phyloP scores from a whole-genome alignment of 2,113 vertebrate species.

The Tachycineta bicolor region DNA sequence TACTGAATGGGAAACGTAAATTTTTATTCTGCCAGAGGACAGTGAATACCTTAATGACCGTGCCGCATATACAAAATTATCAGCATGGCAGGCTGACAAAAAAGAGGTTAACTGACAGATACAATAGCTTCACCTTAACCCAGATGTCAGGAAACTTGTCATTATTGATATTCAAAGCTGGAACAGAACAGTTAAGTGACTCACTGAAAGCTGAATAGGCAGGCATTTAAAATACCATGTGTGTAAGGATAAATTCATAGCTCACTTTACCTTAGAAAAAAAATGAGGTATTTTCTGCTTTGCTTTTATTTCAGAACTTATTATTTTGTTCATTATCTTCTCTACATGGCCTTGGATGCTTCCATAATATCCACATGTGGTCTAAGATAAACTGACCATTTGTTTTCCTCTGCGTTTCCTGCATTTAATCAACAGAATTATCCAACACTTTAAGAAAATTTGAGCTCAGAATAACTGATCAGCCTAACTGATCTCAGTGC shows the following conservation, averaged over 20 bases:
- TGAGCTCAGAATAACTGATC: background rate
- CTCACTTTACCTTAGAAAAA: background rate
- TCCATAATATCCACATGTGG: background rate
- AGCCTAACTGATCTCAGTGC: background rate
- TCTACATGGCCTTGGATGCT: background rate
- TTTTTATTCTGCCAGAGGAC: conserved; percentile 8
- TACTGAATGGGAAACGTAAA: background rate
- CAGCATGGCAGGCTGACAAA: conserved; percentile 30
- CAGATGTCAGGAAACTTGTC: conserved; percentile 47
- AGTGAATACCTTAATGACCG: background rate
- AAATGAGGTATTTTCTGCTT: background rate
- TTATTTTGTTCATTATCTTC: background rate
- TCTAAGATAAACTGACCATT: background rate
- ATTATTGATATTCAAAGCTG: conserved; percentile 46
- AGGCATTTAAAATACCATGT: conserved; percentile 13
- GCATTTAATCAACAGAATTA: background rate
- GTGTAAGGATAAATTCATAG: background rate
- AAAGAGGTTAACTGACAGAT: conserved; percentile 51
- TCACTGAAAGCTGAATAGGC: conserved; percentile 34
- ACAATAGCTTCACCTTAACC: conserved; percentile 48
- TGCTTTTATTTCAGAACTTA: background rate
- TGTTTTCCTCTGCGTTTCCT: background rate
- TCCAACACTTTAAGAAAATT: background rate
- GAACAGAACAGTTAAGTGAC: conserved; percentile 39
- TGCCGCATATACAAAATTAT: background rate